Evolutionary conservation across 2,797 vertebrate genomes (phyloP).

Genomic region (Manis pentadactyla): DNA sequence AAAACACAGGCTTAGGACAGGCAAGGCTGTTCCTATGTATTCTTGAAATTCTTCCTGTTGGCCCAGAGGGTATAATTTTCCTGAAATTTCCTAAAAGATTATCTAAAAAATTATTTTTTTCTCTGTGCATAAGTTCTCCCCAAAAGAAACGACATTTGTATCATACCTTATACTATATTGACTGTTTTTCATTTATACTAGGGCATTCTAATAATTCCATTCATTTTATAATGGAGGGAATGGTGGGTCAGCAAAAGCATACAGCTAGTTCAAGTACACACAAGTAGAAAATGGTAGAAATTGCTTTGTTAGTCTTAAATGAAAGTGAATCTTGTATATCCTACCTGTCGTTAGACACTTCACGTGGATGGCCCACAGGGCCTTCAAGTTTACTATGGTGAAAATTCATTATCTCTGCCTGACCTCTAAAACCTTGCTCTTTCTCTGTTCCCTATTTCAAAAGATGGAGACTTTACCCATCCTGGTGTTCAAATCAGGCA

Average conservation of each 20-base stretch:
- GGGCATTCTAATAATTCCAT: not conserved
- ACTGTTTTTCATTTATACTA: not conserved
- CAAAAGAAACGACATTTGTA: slow-evolving; percentile 3
- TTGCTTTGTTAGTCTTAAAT: slow-evolving; percentile 16
- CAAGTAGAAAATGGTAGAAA: slow-evolving; percentile 10
- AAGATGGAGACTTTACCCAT: not conserved
- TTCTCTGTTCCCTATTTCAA: not conserved
- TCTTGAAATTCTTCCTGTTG: slow-evolving; percentile 36
- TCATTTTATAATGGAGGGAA: slow-evolving; percentile 8
- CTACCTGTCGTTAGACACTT: not conserved
- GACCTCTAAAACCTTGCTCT: not conserved
- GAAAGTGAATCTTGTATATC: slow-evolving; percentile 28
- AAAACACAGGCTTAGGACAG: not conserved
- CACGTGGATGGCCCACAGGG: not conserved
- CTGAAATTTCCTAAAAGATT: slow-evolving; percentile 18
- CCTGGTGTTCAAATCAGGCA: not conserved
- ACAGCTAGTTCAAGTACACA: not conserved
- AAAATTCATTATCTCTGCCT: slow-evolving; percentile 11
- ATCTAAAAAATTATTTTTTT: not conserved
- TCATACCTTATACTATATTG: slow-evolving; percentile 6
- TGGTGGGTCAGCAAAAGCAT: not conserved
- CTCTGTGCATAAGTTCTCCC: not conserved
- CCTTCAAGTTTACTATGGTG: not conserved
- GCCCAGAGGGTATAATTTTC: not conserved
- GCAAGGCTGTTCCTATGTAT: not conserved